Base-by-base conservation (phyloP, 2,888 invertebrate species). In the Melipona bicolor region DNA sequence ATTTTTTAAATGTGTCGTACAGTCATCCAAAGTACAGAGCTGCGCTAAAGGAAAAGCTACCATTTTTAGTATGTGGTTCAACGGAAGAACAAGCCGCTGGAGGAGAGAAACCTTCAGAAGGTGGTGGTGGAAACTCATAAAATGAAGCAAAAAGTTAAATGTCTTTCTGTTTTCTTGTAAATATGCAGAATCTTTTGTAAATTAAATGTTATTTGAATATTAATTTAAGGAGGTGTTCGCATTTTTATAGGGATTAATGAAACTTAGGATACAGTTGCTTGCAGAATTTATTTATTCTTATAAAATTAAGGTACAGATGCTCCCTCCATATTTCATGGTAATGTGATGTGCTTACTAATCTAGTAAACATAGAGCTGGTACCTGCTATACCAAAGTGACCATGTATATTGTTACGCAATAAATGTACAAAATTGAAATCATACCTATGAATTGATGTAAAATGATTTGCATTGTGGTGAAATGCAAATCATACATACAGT, bases 1-100 rank as follows among this genome's bases (percentile, higher is more conserved):
- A 79, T 64, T 59, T 21, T 15, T 4, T 6, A 56, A 61, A 69
- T 62, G 9, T 59, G 19, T 24, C 15, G 3, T 94, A 97, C 94
- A 97, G 97, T 93, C 97, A 97, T 95, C 97, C 97, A 43, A 97
- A 97, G 94, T 97, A 97, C 95, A 96, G 97, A 89, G 96, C 96
- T 85, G 97, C 97, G 49, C 95, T 98, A 85, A 96, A 97, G 93
- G 96, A 97, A 95, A 97, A 96, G 93, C 96, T 97, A 95, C 98
- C 98, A 9, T 96, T 96, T 80, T 95, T 97, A 90, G 95, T 96
- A 11, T 97, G 97, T 93, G 96, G 96, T 80, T 94, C 95, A 3
- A 95, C 95, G 59, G 95, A 96, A 19, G 96, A 96, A 79, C 95
- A 95, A 79, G 95, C 95, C 77, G 96, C 96, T 49, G 84, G 67